These are phyloP conservation scores for Microctonus aethiopoides DNA, from an alignment of 2,888 invertebrate genomes.

Conservation along the genomic window DNA sequence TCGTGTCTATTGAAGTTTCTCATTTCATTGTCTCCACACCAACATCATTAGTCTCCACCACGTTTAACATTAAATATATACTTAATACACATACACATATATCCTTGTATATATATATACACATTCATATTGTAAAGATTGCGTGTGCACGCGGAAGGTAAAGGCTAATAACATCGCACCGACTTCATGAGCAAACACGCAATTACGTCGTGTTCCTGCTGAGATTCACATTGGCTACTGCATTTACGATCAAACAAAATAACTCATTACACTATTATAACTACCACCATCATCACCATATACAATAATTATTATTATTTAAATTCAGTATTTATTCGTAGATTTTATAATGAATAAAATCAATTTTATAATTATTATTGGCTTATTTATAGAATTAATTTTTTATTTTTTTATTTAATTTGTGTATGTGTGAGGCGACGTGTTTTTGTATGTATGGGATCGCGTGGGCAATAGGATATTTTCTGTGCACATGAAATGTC, in stretches of 20 bases:
- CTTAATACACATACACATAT: too few species aligned
- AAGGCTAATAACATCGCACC: conserved; percentile 25
- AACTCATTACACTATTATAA: background rate
- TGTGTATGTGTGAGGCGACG: background rate
- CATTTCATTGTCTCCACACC: background rate
- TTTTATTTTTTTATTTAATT: background rate
- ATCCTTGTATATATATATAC: too few species aligned
- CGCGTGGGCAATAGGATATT: conserved; percentile 50
- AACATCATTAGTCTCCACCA: background rate
- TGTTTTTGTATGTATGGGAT: conserved; percentile 22
- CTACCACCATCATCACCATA: background rate
- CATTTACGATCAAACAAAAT: background rate
- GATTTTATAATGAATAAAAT: too few species aligned
- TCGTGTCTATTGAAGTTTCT: background rate
- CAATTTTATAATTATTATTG: too few species aligned
- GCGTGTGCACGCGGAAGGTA: conserved; percentile 17
- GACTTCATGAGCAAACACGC: conserved; percentile 23
- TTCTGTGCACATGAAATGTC: conserved; percentile 48
- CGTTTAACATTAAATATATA: background rate
- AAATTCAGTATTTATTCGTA: background rate
- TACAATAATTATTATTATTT: background rate
- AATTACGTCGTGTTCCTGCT: conserved; percentile 20
- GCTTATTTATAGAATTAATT: too few species aligned
- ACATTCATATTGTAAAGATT: conserved; percentile 3
- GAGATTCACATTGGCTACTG: background rate